Evolutionary conservation across 2,113 vertebrate genomes (phyloP).

Genomic region (Bufo gargarizans): DNA sequence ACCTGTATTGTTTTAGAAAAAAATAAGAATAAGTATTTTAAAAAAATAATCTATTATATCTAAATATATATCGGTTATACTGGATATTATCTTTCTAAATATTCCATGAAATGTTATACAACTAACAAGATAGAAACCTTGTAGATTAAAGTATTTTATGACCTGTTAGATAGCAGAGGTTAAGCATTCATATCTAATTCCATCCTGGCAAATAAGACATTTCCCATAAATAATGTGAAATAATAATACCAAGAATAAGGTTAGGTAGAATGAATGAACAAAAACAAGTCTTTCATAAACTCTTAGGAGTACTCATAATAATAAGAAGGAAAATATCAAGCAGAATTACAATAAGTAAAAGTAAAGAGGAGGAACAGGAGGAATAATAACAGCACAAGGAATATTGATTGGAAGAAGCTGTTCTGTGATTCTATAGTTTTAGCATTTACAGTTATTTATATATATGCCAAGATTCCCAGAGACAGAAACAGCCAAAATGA

Average conservation of each 20-base stretch:
- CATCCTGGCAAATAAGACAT: conserved; percentile 45
- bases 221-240: conserved; percentile 37
- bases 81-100: background rate
- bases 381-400: too few relatives aligned
- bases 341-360: background rate
- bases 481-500: too few relatives aligned
- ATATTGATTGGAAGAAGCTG: background rate
- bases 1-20: conserved; percentile 1
- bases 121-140: conserved; percentile 62
- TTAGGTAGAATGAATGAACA: background rate
- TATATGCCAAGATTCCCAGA: too few relatives aligned
- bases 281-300: conserved; percentile 27
- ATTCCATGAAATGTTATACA: conserved; percentile 61
- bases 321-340: background rate
- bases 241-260: conserved; percentile 20
- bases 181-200: conserved; percentile 53
- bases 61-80: background rate
- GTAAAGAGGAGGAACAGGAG: background rate
- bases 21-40: background rate
- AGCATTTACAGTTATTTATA: too few relatives aligned
- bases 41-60: background rate
- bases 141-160: conserved; percentile 60
- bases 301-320: background rate
- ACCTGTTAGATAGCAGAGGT: conserved; percentile 44
- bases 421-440: background rate